Evolutionary conservation across 2,113 vertebrate species (phyloP).

Genomic region (Canis aureus): DNA sequence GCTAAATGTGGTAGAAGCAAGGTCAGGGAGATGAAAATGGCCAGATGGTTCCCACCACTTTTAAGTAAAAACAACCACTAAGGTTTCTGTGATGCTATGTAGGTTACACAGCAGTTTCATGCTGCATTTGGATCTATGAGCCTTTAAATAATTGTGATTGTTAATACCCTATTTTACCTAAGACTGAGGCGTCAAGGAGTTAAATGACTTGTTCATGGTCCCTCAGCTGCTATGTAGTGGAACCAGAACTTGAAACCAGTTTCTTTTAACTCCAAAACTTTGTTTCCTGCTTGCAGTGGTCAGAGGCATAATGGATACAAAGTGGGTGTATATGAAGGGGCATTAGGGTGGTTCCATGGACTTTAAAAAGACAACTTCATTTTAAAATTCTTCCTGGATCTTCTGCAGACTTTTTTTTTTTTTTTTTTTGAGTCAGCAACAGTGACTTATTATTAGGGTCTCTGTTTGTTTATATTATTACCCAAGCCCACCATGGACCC

Average conservation of each 20-base stretch:
- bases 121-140: background rate
- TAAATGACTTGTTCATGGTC: background rate
- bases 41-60: background rate
- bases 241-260: background rate
- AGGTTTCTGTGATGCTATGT: background rate
- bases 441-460: background rate
- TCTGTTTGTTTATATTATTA: background rate
- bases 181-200: background rate
- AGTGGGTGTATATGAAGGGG: background rate
- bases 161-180: background rate
- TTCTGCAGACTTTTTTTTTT: background rate
- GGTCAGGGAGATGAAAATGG: constrained; percentile 12
- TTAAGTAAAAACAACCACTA: background rate
- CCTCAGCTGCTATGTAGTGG: background rate
- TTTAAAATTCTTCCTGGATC: constrained; percentile 36
- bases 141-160: constrained; percentile 10
- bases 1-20: background rate
- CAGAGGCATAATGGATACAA: constrained; percentile 4
- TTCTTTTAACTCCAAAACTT: constrained; percentile 29
- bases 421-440: background rate
- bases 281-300: background rate
- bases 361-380: constrained; percentile 14
- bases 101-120: background rate
- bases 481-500: background rate
- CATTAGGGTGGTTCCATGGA: background rate